Conservation (phyloP, 2,888 invertebrate genomes). For the Drosophila barbarae region DNA sequence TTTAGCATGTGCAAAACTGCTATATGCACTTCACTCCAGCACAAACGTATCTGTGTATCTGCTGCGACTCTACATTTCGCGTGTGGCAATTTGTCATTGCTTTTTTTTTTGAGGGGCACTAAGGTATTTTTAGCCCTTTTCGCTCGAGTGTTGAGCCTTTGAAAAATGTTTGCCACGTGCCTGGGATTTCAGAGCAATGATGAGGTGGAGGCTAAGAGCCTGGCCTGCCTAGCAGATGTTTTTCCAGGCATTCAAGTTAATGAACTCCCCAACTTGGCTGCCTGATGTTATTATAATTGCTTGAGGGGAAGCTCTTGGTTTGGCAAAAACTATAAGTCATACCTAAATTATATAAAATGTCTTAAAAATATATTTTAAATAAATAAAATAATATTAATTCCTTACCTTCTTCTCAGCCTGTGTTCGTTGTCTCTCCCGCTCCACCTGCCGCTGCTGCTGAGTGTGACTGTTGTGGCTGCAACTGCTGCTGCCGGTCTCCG, state of each 20-base stretch:
- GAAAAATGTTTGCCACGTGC: conserved; percentile 66
- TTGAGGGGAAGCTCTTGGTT: neutral
- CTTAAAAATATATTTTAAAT: neutral
- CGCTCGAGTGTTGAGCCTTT: conserved; percentile 54
- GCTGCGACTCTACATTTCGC: conserved; percentile 16
- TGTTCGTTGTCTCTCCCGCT: conserved; percentile 28
- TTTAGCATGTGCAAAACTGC: conserved; percentile 64
- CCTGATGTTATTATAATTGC: conserved; percentile 5
- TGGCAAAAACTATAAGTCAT: neutral
- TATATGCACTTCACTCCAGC: conserved; percentile 32
- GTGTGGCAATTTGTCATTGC: conserved; percentile 66
- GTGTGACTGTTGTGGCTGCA: conserved; percentile 13
- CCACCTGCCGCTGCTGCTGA: conserved; percentile 27
- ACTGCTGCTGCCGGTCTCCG: conserved; percentile 17
- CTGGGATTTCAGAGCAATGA: conserved; percentile 1
- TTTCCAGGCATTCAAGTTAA: conserved; percentile 41
- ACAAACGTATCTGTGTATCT: conserved; percentile 27
- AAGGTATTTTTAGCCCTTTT: conserved; percentile 46
- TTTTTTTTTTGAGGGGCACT: conserved; percentile 1
- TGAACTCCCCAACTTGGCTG: conserved; percentile 50
- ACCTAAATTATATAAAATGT: neutral
- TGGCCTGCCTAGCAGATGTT: conserved; percentile 30
- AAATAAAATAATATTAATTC: neutral
- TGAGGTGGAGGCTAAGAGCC: neutral
- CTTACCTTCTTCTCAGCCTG: conserved; percentile 55